These are phyloP conservation scores for Cyanoliseus patagonus DNA, from an alignment of 2,113 vertebrate genomes.

Conservation along the genomic window DNA sequence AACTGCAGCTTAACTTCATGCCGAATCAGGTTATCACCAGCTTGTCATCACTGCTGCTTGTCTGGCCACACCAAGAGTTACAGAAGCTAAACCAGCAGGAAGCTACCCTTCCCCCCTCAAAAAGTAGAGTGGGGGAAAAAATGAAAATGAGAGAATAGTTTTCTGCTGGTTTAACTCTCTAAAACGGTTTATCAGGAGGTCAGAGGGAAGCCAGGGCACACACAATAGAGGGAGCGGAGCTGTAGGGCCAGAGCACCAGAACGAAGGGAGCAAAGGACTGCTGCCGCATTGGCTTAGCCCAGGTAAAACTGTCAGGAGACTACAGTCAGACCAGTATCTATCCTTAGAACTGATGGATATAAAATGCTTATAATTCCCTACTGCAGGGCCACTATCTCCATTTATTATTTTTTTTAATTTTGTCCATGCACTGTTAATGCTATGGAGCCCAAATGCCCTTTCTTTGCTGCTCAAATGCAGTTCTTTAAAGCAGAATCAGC, in stretches of 20 bases:
- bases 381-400: neutral
- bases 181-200: constrained; percentile 5
- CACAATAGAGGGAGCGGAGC: neutral
- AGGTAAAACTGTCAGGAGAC: neutral
- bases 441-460: neutral
- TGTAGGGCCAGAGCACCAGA: neutral
- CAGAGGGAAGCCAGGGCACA: neutral
- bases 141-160: neutral
- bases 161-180: neutral
- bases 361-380: neutral
- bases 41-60: neutral
- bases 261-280: neutral
- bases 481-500: neutral
- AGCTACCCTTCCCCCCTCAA: neutral
- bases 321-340: neutral
- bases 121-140: neutral
- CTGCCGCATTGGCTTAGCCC: neutral
- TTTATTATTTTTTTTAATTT: neutral
- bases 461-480: neutral
- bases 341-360: neutral
- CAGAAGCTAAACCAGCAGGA: neutral
- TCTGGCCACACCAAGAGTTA: neutral
- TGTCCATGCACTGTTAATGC: rapidly evolving
- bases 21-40: constrained; percentile 4
- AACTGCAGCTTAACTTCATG: neutral